Evolutionary conservation across 2,888 invertebrate species (phyloP).

Genomic region (Drosophila anomelani): DNA sequence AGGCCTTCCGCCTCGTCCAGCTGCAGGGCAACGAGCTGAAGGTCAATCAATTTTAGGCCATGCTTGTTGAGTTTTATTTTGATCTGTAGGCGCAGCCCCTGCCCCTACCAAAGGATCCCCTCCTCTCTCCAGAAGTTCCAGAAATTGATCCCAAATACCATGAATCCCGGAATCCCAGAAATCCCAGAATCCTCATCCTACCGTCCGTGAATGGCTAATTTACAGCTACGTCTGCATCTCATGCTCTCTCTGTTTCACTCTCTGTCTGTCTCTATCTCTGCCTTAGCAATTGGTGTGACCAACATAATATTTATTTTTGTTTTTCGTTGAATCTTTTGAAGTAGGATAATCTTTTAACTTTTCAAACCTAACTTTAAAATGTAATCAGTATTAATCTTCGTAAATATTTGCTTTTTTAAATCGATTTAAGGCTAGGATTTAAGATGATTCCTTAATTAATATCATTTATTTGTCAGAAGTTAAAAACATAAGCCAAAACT

Average conservation of each 20-base stretch:
- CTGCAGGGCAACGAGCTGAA: conserved; percentile 85
- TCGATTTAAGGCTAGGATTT: conserved; percentile 7
- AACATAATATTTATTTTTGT: neutral
- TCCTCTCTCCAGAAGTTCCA: conserved; percentile 2
- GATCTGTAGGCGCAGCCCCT: conserved; percentile 77
- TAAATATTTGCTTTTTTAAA: neutral
- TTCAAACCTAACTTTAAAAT: no score
- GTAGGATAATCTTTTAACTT: neutral
- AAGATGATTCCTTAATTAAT: neutral
- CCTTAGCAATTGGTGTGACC: conserved; percentile 10
- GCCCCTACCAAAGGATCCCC: conserved; percentile 34
- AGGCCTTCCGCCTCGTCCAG: conserved; percentile 84
- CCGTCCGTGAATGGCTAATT: conserved; percentile 26
- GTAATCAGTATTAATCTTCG: conserved; percentile 8
- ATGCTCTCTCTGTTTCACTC: conserved; percentile 24
- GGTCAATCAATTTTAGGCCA: conserved; percentile 84
- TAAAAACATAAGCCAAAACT: no score
- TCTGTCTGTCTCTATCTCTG: conserved; percentile 11
- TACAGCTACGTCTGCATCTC: conserved; percentile 46
- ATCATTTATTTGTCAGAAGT: neutral
- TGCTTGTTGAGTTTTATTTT: conserved; percentile 84
- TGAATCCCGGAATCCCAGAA: neutral
- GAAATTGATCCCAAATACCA: no score
- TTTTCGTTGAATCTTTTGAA: neutral
- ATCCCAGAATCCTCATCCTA: neutral